A percentile compares a stretch with the other conserved stretches of the same genome.
Conservation (phyloP, 2,888 invertebrate species). For the Stramonita haemastoma region DNA sequence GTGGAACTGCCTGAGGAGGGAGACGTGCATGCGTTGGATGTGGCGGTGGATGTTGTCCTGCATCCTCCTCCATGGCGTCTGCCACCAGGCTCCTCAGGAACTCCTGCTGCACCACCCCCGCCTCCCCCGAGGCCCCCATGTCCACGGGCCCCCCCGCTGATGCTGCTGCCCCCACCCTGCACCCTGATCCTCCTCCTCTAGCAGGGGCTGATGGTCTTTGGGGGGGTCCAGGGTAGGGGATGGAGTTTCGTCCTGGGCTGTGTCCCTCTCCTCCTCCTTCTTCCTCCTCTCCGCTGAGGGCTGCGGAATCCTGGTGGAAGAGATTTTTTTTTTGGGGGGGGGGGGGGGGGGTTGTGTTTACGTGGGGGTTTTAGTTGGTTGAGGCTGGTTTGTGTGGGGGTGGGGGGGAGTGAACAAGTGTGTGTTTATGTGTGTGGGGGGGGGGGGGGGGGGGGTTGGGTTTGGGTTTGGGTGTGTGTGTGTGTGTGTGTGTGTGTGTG, state of each 20-base stretch:
- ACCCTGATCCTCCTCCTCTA: neutral
- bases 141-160: conserved; percentile 31
- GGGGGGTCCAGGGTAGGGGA: neutral
- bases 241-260: neutral
- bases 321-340: too few relatives aligned
- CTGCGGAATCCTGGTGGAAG: conserved; percentile 26
- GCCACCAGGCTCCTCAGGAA: conserved; percentile 66
- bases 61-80: conserved; percentile 71
- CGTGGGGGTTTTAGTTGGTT: too few relatives aligned
- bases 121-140: conserved; percentile 3
- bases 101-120: conserved; percentile 63
- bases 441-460: too few relatives aligned
- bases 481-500: too few relatives aligned
- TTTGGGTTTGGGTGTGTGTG: too few relatives aligned
- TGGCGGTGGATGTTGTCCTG: conserved; percentile 67
- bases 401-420: too few relatives aligned
- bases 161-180: neutral
- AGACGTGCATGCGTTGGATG: conserved; percentile 69
- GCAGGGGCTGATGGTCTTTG: conserved; percentile 26
- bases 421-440: too few relatives aligned
- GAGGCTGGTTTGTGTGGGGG: too few relatives aligned
- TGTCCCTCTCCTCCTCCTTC: conserved; percentile 54
- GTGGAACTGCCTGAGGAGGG: conserved; percentile 71
- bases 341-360: too few relatives aligned
- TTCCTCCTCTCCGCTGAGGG: conserved; percentile 42